Base-by-base conservation (phyloP, 2,888 invertebrate genomes). In the Megaustenia siamemsis region DNA sequence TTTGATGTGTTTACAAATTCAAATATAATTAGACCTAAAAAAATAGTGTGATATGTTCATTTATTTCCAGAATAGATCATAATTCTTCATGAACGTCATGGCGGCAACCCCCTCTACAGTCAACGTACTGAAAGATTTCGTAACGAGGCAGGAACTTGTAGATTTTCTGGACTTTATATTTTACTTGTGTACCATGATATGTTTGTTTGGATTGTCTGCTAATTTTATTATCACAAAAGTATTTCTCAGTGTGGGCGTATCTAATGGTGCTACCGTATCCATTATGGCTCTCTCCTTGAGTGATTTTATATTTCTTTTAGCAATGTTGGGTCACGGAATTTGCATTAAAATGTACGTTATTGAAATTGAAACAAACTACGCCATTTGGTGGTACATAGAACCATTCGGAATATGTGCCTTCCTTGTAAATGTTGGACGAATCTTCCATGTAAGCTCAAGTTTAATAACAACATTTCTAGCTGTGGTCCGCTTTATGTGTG, bases 401-500 rank as follows among this genome's bases (percentile, higher is more conserved):
- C 73, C 49, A 5, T 32, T 12, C 21, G 73, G 73, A 8, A 32
- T 49, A 1, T 45, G 21, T 73, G n/a, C 45, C 3, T 40, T 73
- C 32, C 35, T 49, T 15, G 45, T 35, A 6, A 49, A 73, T 43
- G 18, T 49, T 2, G 73, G 18, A 15, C 49, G 49, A n/a, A 32
- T 49, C 2, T 73, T 73, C 0, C 35, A 73, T 49, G 73, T 73
- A 5, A 45, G 5, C 6, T 49, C 73, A 12, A 43, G 32, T 49
- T 43, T 73, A 5, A 73, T 49, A 12, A 73, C 73, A 28, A 49
- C 73, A 32, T 73, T 18, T 18, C 18, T 73, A 35, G 45, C 73
- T 32, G 18, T 73, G 32, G 73, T 35, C 21, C 73, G 73, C 8
- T 73, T 45, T 32, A 21, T 73, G 73, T 49, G 73, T 73, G 73